A percentile compares a stretch with the other conserved stretches of the same genome.
Conservation (phyloP, 2,888 invertebrate genomes). For the Hypomecis atomaria region DNA sequence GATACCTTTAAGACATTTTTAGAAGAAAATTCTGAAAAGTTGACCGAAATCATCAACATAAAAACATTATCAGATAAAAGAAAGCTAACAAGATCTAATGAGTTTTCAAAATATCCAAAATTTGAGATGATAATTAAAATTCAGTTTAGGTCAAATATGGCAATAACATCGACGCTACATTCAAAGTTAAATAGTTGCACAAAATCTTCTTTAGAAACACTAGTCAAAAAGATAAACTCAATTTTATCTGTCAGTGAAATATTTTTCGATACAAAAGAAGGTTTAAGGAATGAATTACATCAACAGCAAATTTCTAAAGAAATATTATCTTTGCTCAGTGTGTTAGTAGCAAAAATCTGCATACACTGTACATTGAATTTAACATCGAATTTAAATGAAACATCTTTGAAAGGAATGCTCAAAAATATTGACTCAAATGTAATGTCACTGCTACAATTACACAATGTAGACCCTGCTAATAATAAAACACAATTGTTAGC, state of each 20-base stretch:
- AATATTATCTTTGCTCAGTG: background rate
- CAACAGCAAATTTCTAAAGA: background rate
- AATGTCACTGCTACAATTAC: background rate
- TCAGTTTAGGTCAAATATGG: background rate
- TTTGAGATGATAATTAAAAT: too few relatives aligned
- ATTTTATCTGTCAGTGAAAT: background rate
- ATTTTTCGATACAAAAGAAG: background rate
- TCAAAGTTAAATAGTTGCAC: background rate
- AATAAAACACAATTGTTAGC: background rate
- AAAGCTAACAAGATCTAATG: too few relatives aligned
- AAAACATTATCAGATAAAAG: too few relatives aligned
- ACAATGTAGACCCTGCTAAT: background rate
- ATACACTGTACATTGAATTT: background rate
- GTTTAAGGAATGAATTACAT: background rate
- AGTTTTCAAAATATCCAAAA: too few relatives aligned
- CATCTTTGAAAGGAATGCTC: conserved; percentile 1
- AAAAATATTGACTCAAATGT: background rate
- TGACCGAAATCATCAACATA: too few relatives aligned
- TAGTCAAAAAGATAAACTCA: conserved; percentile 1
- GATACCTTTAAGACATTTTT: too few relatives aligned
- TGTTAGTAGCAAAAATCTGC: background rate
- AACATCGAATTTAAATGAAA: background rate
- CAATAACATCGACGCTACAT: background rate
- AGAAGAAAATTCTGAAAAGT: too few relatives aligned
- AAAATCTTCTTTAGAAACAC: background rate